A percentile compares a stretch with the other conserved stretches of the same genome.
phyloP scores from a whole-genome alignment of 1,140 invertebrate species.

The Paracyclopina nana region DNA sequence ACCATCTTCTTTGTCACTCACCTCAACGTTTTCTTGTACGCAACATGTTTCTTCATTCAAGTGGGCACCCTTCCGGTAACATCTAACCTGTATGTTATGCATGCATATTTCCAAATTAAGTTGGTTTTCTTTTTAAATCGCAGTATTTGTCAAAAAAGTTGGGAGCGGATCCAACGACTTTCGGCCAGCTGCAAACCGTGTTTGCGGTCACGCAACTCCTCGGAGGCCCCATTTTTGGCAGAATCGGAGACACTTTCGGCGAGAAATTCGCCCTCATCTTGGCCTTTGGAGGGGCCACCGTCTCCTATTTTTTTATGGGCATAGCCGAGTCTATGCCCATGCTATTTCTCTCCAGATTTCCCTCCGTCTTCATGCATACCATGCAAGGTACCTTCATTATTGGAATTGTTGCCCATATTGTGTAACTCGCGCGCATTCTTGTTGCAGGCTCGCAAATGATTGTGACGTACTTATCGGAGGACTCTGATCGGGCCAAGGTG shows the following conservation, averaged over 20 bases:
- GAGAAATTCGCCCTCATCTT: constrained; percentile 9
- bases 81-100: neutral
- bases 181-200: constrained; percentile 10
- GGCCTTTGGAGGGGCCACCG: neutral
- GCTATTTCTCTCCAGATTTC: constrained; percentile 1
- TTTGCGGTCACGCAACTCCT: constrained; percentile 14
- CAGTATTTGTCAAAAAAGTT: constrained; percentile 10
- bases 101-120: neutral
- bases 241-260: constrained; percentile 11
- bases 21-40: constrained; percentile 13
- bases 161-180: constrained; percentile 9
- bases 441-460: constrained; percentile 11
- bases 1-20: constrained; percentile 21
- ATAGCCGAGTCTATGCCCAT: constrained; percentile 2
- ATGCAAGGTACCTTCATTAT: constrained; percentile 1
- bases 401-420: neutral
- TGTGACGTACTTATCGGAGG: neutral
- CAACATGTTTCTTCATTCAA: constrained; percentile 11
- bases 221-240: constrained; percentile 12
- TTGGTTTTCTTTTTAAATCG: constrained; percentile 1
- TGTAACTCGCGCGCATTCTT: neutral
- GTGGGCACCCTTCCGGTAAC: constrained; percentile 12
- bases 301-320: constrained; percentile 11
- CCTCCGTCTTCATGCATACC: constrained; percentile 5
- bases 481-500: neutral